Evolutionary conservation across 2,888 invertebrate genomes (phyloP), one percentile per base, ranked within the genome.

Genomic region (Perizoma affinitatum): DNA sequence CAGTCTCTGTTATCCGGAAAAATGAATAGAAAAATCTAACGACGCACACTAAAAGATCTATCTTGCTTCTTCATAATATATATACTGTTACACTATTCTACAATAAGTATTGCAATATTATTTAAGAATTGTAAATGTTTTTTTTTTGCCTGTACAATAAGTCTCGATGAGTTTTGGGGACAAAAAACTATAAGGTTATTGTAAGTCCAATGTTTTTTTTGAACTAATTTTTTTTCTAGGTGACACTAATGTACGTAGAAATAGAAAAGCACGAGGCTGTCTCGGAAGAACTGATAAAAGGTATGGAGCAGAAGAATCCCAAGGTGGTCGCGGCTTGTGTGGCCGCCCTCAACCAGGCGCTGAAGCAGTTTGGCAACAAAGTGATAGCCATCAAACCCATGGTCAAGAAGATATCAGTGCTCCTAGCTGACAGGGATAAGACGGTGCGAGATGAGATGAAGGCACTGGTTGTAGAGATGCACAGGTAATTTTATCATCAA

Each of bases 271-370:
- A 97, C 64, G 99, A 99, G 68, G 87, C 95, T 8, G 97, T 98
- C 0, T 93, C 96, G 72, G 99, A 99, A 70, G 98, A 98, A 84
- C 91, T 99, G 2, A 90, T 98, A 22, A 98, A 98, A 89, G 99
- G 99, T 41, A 96, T 98, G 90, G 97, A 97, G 47, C 97, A 97
- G 73, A 99, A 99, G 86, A 98, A 98, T 86, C 99, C 99, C 0
- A 99, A 98, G 91, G 97, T 98, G 63, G 97, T 98, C 0, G 93
- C 96, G 0, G 98, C 96, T 0, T 98, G 97, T 82, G 94, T 97
- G 3, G 93, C 95, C 5, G 94, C 96, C 0, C 86, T 96, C 6
- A 96, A 96, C 34, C 93, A 95, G 46, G 96, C 97, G 0, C 86
- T 99, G 35, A 95, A 96, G 72, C 97, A 97, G 83, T 99, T 98